phyloP scores from a whole-genome alignment of 2,113 vertebrate species.

The Phaetusa simplex region DNA sequence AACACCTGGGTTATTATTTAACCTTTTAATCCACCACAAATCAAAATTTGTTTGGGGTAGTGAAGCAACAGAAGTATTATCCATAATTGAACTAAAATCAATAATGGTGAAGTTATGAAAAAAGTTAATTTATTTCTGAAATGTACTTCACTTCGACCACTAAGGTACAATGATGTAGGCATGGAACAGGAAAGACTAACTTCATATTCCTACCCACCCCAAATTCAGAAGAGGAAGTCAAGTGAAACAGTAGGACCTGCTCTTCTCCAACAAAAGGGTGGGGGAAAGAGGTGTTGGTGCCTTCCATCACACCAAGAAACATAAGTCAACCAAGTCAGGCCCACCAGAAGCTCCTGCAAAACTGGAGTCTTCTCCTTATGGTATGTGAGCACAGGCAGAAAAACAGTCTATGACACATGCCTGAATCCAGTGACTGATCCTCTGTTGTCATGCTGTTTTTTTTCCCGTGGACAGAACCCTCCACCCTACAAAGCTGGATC shows the following conservation, averaged over 20 bases:
- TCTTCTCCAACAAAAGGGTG: neutral
- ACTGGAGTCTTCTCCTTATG: neutral
- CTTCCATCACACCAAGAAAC: neutral
- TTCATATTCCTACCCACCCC: neutral
- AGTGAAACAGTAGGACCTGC: neutral
- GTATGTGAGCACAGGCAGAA: neutral
- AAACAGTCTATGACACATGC: neutral
- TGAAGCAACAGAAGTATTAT: neutral
- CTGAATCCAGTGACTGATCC: neutral
- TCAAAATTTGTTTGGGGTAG: neutral
- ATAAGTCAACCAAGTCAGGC: neutral
- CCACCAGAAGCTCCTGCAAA: neutral
- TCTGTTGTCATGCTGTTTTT: neutral
- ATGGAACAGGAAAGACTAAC: neutral
- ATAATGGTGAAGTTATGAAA: neutral
- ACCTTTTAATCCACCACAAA: neutral
- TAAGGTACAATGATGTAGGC: neutral
- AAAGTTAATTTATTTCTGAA: neutral
- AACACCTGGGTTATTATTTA: neutral
- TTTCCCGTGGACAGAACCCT: neutral
- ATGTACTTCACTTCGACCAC: neutral
- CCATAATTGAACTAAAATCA: neutral
- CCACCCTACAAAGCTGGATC: neutral
- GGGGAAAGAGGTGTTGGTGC: neutral
- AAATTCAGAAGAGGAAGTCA: neutral